Base-by-base conservation (phyloP, 2,797 vertebrate genomes). In the Anas acuta region DNA sequence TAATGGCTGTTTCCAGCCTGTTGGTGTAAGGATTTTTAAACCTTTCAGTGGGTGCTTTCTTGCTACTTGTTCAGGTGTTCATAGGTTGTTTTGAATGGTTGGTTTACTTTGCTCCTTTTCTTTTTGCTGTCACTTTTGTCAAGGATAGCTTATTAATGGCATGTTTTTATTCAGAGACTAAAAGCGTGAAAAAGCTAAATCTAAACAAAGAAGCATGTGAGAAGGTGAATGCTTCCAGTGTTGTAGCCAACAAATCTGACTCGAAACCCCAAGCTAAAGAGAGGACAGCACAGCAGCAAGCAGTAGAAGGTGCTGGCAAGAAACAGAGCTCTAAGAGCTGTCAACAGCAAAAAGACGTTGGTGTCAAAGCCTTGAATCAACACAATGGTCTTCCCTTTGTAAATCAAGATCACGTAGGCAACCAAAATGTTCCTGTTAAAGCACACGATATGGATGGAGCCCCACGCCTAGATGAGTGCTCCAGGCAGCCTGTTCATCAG, bases 161-260 rank as follows among this genome's bases (percentile, higher is more conserved):
- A 74, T 89, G 2, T 91, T 87, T 95, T 95, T 88, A 61, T 87
- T 83, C 78, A 97, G 97, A 94, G 73, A 45, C 72, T 75, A 94
- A 95, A 92, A 74, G n/a, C 4, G 78, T 57, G 77, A 95, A 91
- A 71, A 92, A 87, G 39, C 37, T 61, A 70, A 93, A 94, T 90
- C 96, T 89, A 73, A 61, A 78, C 45, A 90, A 83, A 16, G 91
- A 58, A 78, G 14, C 65, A 7, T n/a, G 64, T 89, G 95, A 95
- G 86, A 95, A 97, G 39, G 86, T 90, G 80, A 93, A 80, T 1
- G 5, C 35, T 64, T 61, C 72, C 30, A 33, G 39, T 26, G 32
- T 53, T 41, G 72, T 7, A 45, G 62, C 81, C 61, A 76, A 33
- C 58, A 94, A 96, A 92, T 41, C 67, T 75, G 89, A 89, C 56